Evolutionary conservation across 2,113 vertebrate genomes (phyloP).

Genomic region (Calyptomena viridis): DNA sequence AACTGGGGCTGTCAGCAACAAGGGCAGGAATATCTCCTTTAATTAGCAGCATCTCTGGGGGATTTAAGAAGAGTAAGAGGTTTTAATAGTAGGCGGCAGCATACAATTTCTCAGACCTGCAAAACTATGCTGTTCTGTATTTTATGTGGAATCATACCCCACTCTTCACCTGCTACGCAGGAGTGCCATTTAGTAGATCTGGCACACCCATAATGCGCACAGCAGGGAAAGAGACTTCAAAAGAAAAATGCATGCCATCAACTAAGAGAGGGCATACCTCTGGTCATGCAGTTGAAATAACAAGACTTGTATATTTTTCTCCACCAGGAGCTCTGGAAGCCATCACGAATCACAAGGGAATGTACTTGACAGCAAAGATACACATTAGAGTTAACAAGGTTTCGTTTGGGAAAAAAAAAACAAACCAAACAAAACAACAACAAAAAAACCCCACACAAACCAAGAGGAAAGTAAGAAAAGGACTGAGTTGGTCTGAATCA

Average conservation of each 20-base stretch:
- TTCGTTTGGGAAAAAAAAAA: not conserved
- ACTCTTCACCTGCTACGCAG: not conserved
- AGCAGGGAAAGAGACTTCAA: not conserved
- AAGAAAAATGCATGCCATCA: not conserved
- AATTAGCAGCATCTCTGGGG: not conserved
- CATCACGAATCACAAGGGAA: constrained; percentile 9
- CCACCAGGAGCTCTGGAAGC: constrained; percentile 20
- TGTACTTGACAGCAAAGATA: not conserved
- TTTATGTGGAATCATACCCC: accelerated
- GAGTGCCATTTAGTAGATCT: not conserved
- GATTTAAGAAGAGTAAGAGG: not conserved
- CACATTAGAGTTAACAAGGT: not conserved
- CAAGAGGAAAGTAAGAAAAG: not conserved
- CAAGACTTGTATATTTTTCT: not conserved
- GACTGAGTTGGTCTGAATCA: not conserved
- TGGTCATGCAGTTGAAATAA: not conserved
- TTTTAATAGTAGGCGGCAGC: not conserved
- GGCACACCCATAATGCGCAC: not conserved
- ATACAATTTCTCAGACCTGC: not conserved
- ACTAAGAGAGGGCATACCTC: not conserved
- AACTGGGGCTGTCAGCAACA: not conserved
- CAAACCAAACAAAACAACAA: too few species aligned
- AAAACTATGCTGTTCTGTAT: not conserved
- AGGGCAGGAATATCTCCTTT: not conserved
- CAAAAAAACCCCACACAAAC: not conserved